Conservation (phyloP, 2,797 vertebrate species). For the Hipposideros larvatus region DNA sequence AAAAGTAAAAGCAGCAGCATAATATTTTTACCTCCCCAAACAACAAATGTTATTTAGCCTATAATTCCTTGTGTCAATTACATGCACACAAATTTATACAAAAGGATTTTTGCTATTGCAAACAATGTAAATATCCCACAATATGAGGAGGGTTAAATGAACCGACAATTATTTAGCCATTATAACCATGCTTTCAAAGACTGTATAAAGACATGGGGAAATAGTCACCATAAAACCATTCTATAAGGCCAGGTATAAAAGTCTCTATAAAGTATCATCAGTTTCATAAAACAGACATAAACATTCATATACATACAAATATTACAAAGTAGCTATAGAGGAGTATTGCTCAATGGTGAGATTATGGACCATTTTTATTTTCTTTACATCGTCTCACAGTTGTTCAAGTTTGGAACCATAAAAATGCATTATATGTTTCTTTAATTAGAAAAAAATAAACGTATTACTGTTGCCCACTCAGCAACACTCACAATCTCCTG, state of each 20-base stretch:
- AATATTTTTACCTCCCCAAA: neutral
- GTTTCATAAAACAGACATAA: neutral
- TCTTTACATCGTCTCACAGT: neutral
- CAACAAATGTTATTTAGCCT: neutral
- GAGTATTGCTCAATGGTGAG: neutral
- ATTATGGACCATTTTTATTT: neutral
- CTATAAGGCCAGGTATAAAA: slow-evolving; percentile 2
- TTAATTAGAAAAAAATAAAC: slow-evolving; percentile 30
- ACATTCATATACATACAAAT: neutral
- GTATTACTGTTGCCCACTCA: neutral
- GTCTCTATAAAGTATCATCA: neutral
- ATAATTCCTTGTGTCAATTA: neutral
- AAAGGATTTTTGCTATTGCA: neutral
- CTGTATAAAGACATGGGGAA: neutral
- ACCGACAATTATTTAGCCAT: neutral
- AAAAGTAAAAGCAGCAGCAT: slow-evolving; percentile 39
- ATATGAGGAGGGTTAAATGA: neutral
- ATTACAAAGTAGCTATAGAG: neutral
- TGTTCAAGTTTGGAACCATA: neutral
- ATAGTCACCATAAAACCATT: neutral
- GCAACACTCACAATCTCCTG: neutral
- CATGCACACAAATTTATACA: neutral
- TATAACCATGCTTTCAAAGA: slow-evolving; percentile 26
- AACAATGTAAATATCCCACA: neutral
- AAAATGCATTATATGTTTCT: slow-evolving; percentile 16